Evolutionary conservation across 2,113 vertebrate genomes (phyloP), one percentile per base, ranked within the genome.

Genomic region (Pangasianodon hypophthalmus): DNA sequence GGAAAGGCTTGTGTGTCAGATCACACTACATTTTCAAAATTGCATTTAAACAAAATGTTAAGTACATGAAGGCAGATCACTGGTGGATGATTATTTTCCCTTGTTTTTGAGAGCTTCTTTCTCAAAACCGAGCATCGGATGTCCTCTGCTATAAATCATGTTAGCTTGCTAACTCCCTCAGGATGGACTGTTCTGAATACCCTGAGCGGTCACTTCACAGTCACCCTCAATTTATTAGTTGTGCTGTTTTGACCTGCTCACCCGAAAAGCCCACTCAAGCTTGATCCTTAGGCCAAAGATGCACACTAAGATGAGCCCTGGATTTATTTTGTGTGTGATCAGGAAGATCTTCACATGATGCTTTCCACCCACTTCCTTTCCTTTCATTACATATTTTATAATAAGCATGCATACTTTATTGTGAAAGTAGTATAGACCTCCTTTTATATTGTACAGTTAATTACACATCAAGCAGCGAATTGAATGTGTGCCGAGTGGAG

Each of bases 101-200:
- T 26, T 37, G 58, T 60, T 75, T 50, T 79, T 73, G 48, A 67
- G 29, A 50, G 54, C 79, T 7, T 48, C 85, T 24, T 77, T 77
- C 9, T 77, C 9, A 46, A 24, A 75, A 44, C 71, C 24, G 18
- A 73, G 41, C 21, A 21, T 10, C 26, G 18, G 41, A n/a, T 73
- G 84, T 37, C 32, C 58, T 69, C 58, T 81, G n/a, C 71, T 86
- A 90, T 92, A 91, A 92, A 91, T 92, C 87, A 89, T 54, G 8
- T 88, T 58, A 73, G 77, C 87, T 67, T 41, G 60, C 58, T 32
- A 58, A 21, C n/a, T 90, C 88, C 85, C 87, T 64, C 69, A 79
- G 87, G 75, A 88, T 83, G 56, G 82, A 58, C 88, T 86, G 69
- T 60, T 88, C 87, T 26, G 83, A 77, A 26, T 85, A 64, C 71